These are phyloP conservation scores for Hesperia comma DNA, from an alignment of 2,888 invertebrate species.

Conservation along the genomic window DNA sequence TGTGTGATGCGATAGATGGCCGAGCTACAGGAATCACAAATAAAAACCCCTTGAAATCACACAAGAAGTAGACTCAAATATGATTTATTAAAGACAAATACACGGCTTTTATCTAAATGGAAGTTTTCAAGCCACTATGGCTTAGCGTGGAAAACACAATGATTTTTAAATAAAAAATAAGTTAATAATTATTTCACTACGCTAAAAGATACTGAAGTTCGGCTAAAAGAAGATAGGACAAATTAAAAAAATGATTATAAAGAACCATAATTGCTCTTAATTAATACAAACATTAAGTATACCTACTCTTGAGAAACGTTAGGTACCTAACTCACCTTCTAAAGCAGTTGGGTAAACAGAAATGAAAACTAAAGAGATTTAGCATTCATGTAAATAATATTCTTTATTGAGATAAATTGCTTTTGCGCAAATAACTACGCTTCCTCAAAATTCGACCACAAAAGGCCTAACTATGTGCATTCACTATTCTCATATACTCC, in stretches of 20 bases:
- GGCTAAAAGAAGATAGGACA: too few relatives aligned
- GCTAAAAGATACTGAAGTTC: too few relatives aligned
- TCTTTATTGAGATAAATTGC: background rate
- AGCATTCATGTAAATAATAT: background rate
- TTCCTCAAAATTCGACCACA: background rate
- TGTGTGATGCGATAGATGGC: slow-evolving; percentile 28
- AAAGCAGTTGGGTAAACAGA: too few relatives aligned
- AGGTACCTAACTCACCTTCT: too few relatives aligned
- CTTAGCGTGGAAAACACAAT: background rate
- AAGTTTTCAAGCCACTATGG: slow-evolving; percentile 10
- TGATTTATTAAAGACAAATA: slow-evolving; percentile 29
- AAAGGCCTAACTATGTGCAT: background rate
- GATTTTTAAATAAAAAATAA: too few relatives aligned
- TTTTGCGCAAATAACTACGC: background rate
- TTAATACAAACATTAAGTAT: too few relatives aligned
- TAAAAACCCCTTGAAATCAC: slow-evolving; percentile 25
- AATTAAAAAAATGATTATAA: too few relatives aligned
- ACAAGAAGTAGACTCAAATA: slow-evolving; percentile 33
- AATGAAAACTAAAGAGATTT: too few relatives aligned
- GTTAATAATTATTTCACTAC: too few relatives aligned
- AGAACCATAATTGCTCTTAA: too few relatives aligned
- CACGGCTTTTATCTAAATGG: slow-evolving; percentile 18
- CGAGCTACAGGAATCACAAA: slow-evolving; percentile 28
- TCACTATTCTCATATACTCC: background rate
- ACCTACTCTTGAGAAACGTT: too few relatives aligned